These are phyloP conservation scores for Numenius arquata DNA, from an alignment of 2,113 vertebrate species.

Conservation along the genomic window DNA sequence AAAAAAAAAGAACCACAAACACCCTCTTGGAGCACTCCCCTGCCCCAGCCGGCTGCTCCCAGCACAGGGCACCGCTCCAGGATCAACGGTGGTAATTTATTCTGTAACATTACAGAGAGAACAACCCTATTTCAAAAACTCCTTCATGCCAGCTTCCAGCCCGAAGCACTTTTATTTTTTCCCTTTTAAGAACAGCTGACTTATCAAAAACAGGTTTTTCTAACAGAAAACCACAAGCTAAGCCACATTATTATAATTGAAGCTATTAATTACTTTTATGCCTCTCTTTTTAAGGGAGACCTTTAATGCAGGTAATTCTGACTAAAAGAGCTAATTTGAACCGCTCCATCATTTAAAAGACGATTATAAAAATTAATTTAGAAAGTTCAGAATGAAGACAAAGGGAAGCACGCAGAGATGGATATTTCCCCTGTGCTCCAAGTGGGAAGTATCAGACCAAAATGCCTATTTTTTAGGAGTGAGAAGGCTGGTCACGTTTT, in stretches of 20 bases:
- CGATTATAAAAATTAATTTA: conserved; percentile 35
- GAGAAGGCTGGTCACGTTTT: neutral
- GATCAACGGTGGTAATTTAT: neutral
- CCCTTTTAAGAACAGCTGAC: conserved; percentile 48
- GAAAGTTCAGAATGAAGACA: neutral
- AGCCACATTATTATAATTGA: conserved; percentile 62
- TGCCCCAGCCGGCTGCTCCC: neutral
- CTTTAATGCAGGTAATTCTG: conserved; percentile 59
- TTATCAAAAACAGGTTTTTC: conserved; percentile 50
- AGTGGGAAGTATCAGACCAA: neutral
- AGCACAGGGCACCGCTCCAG: conserved; percentile 2
- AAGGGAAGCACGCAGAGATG: neutral
- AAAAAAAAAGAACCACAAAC: neutral
- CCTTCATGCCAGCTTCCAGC: conserved; percentile 16
- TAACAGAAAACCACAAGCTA: conserved; percentile 46
- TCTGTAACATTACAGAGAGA: neutral
- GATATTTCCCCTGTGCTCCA: neutral
- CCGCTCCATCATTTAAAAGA: conserved; percentile 31
- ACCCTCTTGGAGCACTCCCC: neutral
- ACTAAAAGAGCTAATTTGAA: conserved; percentile 33
- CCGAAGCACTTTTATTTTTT: neutral
- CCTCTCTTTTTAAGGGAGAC: conserved; percentile 21
- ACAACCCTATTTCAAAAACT: neutral
- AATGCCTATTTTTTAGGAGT: accelerated
- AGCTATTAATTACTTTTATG: conserved; percentile 65